These are phyloP conservation scores for Barnardius zonarius DNA, from an alignment of 2,113 vertebrate species.

Conservation along the genomic window DNA sequence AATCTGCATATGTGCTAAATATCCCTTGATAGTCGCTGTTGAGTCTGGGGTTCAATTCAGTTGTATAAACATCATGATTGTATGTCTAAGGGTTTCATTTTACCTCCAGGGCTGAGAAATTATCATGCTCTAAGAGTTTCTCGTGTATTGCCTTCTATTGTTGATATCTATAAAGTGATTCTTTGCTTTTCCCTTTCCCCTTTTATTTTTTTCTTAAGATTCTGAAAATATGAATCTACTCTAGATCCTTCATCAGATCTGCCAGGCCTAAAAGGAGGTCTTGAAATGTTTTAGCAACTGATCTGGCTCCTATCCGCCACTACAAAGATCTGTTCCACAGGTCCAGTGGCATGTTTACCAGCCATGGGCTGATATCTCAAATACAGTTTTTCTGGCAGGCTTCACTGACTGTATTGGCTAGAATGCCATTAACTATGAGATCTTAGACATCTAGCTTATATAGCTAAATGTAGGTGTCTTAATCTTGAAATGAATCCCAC, in stretches of 20 bases:
- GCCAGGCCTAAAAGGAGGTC: not conserved
- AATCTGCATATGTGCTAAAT: not conserved
- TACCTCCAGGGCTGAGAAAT: not conserved
- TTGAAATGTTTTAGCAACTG: not conserved
- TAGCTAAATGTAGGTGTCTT: not conserved
- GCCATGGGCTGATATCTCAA: not conserved
- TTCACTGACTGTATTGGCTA: not conserved
- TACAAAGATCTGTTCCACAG: not conserved
- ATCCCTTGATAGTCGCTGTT: not conserved
- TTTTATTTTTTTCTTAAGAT: not conserved
- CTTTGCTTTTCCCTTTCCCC: fast-evolving
- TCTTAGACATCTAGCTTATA: not conserved
- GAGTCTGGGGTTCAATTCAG: not conserved
- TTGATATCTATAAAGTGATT: not conserved
- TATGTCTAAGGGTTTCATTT: not conserved
- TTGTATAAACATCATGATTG: not conserved
- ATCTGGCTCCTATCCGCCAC: not conserved
- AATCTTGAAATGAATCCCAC: not conserved
- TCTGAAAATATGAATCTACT: not conserved
- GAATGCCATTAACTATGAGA: not conserved
- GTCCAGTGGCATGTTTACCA: not conserved
- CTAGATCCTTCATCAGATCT: not conserved
- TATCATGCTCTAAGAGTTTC: not conserved
- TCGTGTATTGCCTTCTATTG: not conserved
- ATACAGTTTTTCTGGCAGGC: not conserved